Base-by-base conservation (phyloP, 2,113 vertebrate genomes). In the Ochotona curzoniae region DNA sequence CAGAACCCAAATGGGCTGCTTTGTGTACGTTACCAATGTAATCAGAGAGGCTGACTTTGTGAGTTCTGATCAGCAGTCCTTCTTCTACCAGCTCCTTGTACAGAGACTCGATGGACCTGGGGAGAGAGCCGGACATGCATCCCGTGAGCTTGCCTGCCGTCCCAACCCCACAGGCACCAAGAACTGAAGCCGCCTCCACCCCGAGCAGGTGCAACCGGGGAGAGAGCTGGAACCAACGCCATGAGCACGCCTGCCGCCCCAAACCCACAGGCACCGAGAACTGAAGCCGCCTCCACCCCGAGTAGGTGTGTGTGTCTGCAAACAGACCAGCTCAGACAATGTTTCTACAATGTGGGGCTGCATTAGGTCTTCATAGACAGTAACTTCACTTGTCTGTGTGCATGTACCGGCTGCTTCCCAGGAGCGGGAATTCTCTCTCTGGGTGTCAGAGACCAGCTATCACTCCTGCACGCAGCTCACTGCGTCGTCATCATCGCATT, bases 31-130 rank as follows among this genome's bases (percentile, higher is more conserved):
- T 98, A 99, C 99, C 99, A 6, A 98, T 80, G 82, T 98, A 99
- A 75, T 99, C 98, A 0, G 98, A 98, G 82, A 99, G 97, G 79
- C 97, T 98, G 93, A 98, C 97, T 0, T 97, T 97, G 97, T 78
- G 96, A 38, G 98, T 93, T 94, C 91, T 97, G 92, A 99, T 97
- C 80, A 99, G 96, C 67, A 99, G 74, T 28, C 98, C 98, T 95
- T 98, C 97, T 79, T 98, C 96, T n/a, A 98, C 98, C 44, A 99
- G 97, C 14, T 99, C 98, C 93, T 97, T 97, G 93, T 97, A 99
- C 73, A 99, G 98, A 28, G 98, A 99, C 71, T 99, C 98, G 1
- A 98, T 97, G 83, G 98, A 98, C 97, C 99, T 99, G 5, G 0
- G 51, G 93, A 96, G 23, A 86, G 96, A 94, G 97, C 51, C 93